These are phyloP conservation scores for Ellobium chinense DNA, from an alignment of 2,888 invertebrate genomes.

Conservation along the genomic window DNA sequence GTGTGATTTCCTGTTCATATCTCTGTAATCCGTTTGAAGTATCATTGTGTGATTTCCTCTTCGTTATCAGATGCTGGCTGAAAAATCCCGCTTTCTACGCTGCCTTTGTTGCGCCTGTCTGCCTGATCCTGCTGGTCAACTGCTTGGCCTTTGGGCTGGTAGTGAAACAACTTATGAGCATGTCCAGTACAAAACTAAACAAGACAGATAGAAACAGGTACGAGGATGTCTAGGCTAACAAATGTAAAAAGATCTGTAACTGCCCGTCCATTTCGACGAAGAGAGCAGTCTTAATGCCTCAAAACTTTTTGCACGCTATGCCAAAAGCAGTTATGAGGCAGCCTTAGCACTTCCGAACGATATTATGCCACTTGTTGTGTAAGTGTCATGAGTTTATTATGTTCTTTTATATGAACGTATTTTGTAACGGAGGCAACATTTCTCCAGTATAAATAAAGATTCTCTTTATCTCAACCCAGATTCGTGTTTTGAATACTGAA, in stretches of 20 bases:
- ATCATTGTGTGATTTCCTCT: too few relatives aligned
- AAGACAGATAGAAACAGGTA: constrained; percentile 60
- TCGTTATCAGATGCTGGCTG: constrained; percentile 77
- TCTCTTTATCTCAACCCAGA: background rate
- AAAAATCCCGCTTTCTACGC: constrained; percentile 65
- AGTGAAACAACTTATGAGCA: constrained; percentile 58
- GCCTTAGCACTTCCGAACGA: too few relatives aligned
- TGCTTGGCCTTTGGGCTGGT: constrained; percentile 79
- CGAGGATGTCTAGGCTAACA: too few relatives aligned
- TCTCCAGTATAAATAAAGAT: background rate
- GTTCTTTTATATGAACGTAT: background rate
- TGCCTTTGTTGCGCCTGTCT: constrained; percentile 76
- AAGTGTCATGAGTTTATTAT: too few relatives aligned
- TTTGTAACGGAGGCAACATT: background rate
- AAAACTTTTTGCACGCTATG: too few relatives aligned
- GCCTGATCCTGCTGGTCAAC: constrained; percentile 78
- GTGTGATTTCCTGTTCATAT: too few relatives aligned
- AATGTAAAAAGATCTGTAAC: too few relatives aligned
- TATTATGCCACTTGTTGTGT: too few relatives aligned
- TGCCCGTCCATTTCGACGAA: too few relatives aligned
- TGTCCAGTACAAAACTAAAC: constrained; percentile 54
- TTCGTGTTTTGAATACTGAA: background rate
- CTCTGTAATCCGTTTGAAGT: too few relatives aligned
- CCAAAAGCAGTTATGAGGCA: too few relatives aligned
- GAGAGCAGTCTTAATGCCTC: too few relatives aligned